Base-by-base conservation (phyloP, 2,888 invertebrate species). In the Hirtodrosophila duncani region DNA sequence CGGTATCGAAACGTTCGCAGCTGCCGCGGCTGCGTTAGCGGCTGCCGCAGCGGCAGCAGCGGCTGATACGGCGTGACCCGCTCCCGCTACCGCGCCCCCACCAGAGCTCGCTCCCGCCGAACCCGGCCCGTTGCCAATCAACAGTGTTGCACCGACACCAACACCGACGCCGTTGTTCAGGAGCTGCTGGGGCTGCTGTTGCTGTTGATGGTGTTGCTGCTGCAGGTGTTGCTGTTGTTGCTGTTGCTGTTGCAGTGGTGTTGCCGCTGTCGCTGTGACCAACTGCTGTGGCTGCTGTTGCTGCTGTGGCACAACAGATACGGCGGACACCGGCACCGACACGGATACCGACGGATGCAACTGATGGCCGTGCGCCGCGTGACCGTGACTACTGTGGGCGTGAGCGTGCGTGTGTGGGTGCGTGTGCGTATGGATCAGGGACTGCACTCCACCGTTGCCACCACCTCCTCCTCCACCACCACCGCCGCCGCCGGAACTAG, bases 121-220 rank as follows among this genome's bases (percentile, higher is more conserved):
- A 2, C 80, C 77, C 0, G 86, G 84, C n/a, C 85, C 84, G 81
- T 83, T 85, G 43, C 85, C 85, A 24, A 85, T 82, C 1, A 83
- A 60, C 21, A 82, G 50, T 1, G 77, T 81, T n/a, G 84, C 67
- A 24, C 68, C 71, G 5, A 41, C 70, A 38, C 66, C 66, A 16
- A 66, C 66, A 23, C 67, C 72, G 45, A 69, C 79, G 51, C 65
- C 78, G 71, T 34, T 77, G 61, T 50, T 51, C 36, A 61, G 60
- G 30, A 51, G 69, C 27, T 53, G 77, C 16, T 48, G 80, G 3
- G 50, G 67, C 7, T 38, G 68, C 20, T 45, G 64, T 34, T 50
- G 67, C 4, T 57, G 57, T 4, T 46, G 52, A n/a, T 27, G 64
- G 18, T 38, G 64, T 4, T 61, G 71, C 2, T 5, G n/a, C n/a